Base-by-base conservation (phyloP, 2,888 invertebrate species). In the Eristalis pertinax region DNA sequence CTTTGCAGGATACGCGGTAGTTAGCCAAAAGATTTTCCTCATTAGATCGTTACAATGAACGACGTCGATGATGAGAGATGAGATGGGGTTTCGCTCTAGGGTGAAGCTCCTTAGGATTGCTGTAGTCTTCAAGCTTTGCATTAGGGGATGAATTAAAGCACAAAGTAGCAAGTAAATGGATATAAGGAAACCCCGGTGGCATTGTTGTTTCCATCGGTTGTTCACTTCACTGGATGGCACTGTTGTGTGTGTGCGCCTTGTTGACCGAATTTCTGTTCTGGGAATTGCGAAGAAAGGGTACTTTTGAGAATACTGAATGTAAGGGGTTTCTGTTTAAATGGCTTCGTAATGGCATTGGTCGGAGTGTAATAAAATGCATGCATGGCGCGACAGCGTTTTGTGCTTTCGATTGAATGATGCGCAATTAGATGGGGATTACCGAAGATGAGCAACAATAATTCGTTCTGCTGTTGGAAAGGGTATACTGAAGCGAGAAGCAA, bases 11-110 rank as follows among this genome's bases (percentile, higher is more conserved):
- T 84, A 84, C 84, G 76, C 84, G 87, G 87, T 84, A 87, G 87
- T 87, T 87, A 87, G 87, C 73, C 87, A 84, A 87, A 86, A 80
- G 87, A 87, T 87, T 87, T 87, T 84, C 84, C 87, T 87, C 84
- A 87, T 87, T 87, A 87, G 69, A 87, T 84, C 68, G 70, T 60
- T 63, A 87, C 87, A 87, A 87, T 87, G 79, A 84, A 76, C 35
- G 69, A 64, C 62, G 67, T 73, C 24, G 74, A 74, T 78, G 76
- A 79, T 67, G 62, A 56, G 69, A 70, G 32, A 58, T 10, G 35
- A 24, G n/a, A 70, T 22, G 75, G 65, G 65, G 56, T 65, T 32
- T 24, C 56, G 35, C 15, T 32, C 11, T 67, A 38, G 13, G 67
- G 63, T 60, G 74, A 72, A 62, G 43, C 72, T 73, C 72, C 69